phyloP scores from a whole-genome alignment of 1,140 invertebrate species.

The Eulimnadia texana region DNA sequence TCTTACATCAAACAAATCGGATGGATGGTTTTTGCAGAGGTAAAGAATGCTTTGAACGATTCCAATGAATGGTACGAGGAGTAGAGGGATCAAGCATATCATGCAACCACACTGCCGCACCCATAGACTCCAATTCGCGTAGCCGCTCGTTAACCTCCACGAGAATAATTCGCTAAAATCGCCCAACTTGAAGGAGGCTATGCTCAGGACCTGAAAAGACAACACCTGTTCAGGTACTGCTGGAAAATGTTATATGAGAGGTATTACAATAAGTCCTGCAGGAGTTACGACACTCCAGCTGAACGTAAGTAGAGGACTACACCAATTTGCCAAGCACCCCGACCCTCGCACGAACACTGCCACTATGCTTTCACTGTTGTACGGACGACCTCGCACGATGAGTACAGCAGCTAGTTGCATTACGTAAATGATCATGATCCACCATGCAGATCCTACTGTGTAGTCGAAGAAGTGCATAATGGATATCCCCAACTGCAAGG shows the following conservation, averaged over 20 bases:
- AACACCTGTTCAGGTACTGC: no score
- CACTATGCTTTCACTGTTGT: constrained; percentile 65
- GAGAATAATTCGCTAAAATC: constrained; percentile 54
- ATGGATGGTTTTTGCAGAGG: constrained; percentile 58
- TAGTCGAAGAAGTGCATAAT: constrained; percentile 74
- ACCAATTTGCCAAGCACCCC: constrained; percentile 20
- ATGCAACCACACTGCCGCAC: constrained; percentile 54
- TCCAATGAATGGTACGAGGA: constrained; percentile 57
- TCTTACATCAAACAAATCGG: constrained; percentile 73
- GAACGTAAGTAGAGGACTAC: constrained; percentile 59
- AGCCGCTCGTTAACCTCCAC: constrained; percentile 40
- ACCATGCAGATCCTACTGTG: constrained; percentile 65
- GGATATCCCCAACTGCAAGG: constrained; percentile 56
- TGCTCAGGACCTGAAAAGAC: constrained; percentile 59
- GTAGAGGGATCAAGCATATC: constrained; percentile 57
- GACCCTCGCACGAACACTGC: constrained; percentile 38
- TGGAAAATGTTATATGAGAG: no score
- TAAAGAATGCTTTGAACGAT: constrained; percentile 71
- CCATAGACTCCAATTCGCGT: constrained; percentile 62
- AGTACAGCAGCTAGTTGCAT: constrained; percentile 61
- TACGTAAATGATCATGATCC: constrained; percentile 62
- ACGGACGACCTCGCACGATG: constrained; percentile 64
- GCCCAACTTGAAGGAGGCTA: constrained; percentile 58
- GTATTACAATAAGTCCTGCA: constrained; percentile 44
- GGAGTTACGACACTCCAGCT: constrained; percentile 75